Conservation (phyloP, 2,113 vertebrate genomes). For the Gulo gulo region DNA sequence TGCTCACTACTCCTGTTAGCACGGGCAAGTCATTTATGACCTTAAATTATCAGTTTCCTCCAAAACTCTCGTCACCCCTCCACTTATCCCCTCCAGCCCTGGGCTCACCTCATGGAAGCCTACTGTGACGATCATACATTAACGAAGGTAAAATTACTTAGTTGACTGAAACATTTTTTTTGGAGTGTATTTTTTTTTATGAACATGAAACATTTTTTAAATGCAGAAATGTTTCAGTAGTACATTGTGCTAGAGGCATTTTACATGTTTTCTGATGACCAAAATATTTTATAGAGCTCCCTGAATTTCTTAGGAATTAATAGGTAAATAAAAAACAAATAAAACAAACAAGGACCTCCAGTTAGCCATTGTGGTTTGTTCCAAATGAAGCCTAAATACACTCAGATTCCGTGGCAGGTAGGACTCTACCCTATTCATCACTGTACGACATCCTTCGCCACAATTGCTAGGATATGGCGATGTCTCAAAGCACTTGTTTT, state of each 20-base stretch:
- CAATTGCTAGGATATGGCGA: background rate
- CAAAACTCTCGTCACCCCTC: background rate
- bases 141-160: background rate
- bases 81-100: background rate
- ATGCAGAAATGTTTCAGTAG: background rate
- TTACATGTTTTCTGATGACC: background rate
- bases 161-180: background rate
- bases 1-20: background rate
- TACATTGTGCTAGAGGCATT: background rate
- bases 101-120: background rate
- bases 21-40: background rate
- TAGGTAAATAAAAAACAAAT: background rate
- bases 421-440: background rate
- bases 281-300: background rate
- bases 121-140: background rate
- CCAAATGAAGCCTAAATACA: background rate
- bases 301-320: background rate
- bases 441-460: accelerated
- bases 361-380: background rate
- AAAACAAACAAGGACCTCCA: background rate
- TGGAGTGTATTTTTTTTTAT: background rate
- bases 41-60: background rate
- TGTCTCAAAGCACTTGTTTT: background rate
- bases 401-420: background rate
- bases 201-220: background rate